phyloP scores from a whole-genome alignment of 2,797 vertebrate species.

The Lithobates sylvaticus region DNA sequence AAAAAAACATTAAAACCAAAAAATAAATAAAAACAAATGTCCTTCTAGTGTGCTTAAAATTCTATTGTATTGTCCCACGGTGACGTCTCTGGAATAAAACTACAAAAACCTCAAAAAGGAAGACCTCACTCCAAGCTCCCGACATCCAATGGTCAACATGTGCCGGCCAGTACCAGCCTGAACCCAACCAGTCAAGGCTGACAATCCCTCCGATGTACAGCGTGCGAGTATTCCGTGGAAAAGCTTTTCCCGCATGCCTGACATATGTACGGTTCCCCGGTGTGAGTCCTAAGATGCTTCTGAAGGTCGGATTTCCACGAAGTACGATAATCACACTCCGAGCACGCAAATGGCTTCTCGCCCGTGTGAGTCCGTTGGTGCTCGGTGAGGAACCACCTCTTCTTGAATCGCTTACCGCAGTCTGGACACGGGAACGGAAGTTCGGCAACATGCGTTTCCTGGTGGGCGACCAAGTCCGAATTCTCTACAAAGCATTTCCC shows the following conservation, averaged over 20 bases:
- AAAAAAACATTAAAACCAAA: too few species aligned
- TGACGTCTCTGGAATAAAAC: too few species aligned
- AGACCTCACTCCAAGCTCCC: too few species aligned
- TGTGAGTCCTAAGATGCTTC: neutral
- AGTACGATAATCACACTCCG: neutral
- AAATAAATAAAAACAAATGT: too few species aligned
- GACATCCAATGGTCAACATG: too few species aligned
- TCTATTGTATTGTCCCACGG: too few species aligned
- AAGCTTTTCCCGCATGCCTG: neutral
- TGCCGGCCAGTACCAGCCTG: too few species aligned
- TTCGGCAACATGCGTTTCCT: neutral
- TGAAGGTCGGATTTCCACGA: neutral
- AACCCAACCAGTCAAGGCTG: too few species aligned
- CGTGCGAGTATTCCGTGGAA: too few species aligned
- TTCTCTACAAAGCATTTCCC: slow-evolving; percentile 49
- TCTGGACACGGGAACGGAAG: neutral
- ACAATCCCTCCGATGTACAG: too few species aligned
- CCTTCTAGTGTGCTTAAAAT: too few species aligned
- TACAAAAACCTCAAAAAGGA: too few species aligned
- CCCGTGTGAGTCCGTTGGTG: neutral
- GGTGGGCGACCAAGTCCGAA: neutral
- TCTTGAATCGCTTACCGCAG: neutral
- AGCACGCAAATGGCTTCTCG: neutral
- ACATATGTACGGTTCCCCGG: neutral
- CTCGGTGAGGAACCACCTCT: neutral